phyloP scores from a whole-genome alignment of 2,797 vertebrate species.

The Microctenopoma stevenorrisi region DNA sequence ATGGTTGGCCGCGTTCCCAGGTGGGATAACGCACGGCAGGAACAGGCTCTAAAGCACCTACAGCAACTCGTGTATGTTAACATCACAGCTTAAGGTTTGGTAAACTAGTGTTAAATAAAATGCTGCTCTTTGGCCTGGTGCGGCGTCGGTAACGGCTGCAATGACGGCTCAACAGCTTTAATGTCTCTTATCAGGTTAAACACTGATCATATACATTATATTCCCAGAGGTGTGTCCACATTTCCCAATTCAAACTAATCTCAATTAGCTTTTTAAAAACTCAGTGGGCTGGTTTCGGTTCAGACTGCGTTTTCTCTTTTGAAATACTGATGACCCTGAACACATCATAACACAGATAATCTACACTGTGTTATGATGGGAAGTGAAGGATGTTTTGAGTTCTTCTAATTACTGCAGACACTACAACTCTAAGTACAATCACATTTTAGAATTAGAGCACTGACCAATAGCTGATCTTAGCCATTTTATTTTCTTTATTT shows the following conservation, averaged over 20 bases:
- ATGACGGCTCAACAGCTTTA: not conserved
- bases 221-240: not conserved
- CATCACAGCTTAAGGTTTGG: not conserved
- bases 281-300: no score
- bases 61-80: not conserved
- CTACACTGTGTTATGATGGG: no score
- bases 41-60: not conserved
- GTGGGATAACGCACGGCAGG: conserved; percentile 36
- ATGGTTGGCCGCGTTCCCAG: conserved; percentile 57
- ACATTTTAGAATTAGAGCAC: conserved; percentile 10
- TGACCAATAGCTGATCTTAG: not conserved
- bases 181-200: not conserved
- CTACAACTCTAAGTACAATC: conserved; percentile 2
- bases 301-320: no score
- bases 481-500: no score
- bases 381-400: no score
- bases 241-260: not conserved
- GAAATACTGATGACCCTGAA: no score
- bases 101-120: not conserved
- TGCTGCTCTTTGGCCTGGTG: no score
- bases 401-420: conserved; percentile 8
- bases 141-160: no score
- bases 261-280: no score
- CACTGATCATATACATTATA: not conserved
- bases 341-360: no score